phyloP scores from a whole-genome alignment of 2,888 invertebrate species.

The Harpalus rubripes region DNA sequence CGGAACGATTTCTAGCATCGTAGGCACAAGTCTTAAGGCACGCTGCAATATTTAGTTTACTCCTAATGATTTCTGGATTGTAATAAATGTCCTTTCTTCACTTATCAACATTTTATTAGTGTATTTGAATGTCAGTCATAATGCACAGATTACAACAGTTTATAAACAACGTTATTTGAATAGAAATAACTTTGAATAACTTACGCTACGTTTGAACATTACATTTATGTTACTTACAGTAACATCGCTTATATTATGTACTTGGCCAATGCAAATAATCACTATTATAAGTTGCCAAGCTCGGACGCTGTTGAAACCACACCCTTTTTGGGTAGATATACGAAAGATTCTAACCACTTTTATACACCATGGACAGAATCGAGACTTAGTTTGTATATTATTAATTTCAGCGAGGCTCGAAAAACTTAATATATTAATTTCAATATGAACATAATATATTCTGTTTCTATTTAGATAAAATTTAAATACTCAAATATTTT shows the following conservation, averaged over 20 bases:
- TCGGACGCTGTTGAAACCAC: conserved; percentile 10
- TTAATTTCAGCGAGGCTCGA: background rate
- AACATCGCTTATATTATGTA: conserved; percentile 37
- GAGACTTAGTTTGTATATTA: background rate
- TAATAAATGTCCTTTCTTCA: background rate
- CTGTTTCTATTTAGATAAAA: too few species aligned
- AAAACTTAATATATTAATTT: too few species aligned
- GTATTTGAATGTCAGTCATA: conserved; percentile 44
- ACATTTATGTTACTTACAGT: conserved; percentile 7
- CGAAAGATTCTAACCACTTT: background rate
- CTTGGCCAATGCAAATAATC: conserved; percentile 50
- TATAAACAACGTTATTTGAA: conserved; percentile 52
- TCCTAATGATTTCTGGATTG: background rate
- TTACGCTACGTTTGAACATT: conserved; percentile 52
- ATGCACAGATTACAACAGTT: conserved; percentile 56
- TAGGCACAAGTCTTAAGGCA: too few species aligned
- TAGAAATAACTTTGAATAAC: conserved; percentile 54
- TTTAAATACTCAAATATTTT: too few species aligned
- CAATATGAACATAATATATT: too few species aligned
- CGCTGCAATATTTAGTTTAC: background rate
- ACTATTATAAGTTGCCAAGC: conserved; percentile 51
- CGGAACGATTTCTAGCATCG: too few species aligned
- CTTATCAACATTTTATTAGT: conserved; percentile 48
- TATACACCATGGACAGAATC: background rate
- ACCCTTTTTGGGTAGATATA: conserved; percentile 6